Conservation (phyloP, 1,140 invertebrate genomes). For the Parapsyche elsis region DNA sequence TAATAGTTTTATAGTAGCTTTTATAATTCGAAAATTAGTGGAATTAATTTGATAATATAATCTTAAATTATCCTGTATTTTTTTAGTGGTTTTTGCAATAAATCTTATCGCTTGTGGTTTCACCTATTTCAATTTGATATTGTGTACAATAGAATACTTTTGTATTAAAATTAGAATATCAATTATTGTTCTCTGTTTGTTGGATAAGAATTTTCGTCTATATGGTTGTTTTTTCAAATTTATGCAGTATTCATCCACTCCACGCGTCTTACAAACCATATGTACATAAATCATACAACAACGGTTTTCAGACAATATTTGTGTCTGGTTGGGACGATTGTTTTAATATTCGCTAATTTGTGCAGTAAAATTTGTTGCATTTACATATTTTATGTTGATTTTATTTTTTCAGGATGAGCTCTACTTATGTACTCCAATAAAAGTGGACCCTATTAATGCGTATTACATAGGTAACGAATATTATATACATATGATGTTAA, state of each 20-base stretch:
- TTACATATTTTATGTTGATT: background rate
- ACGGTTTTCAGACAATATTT: constrained; percentile 23
- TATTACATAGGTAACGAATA: constrained; percentile 79
- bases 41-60: too few relatives aligned
- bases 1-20: too few relatives aligned
- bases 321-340: constrained; percentile 24
- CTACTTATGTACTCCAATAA: constrained; percentile 86
- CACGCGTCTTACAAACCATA: constrained; percentile 32
- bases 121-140: too few relatives aligned
- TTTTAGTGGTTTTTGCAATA: too few relatives aligned
- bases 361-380: background rate
- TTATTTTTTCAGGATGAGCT: constrained; percentile 78
- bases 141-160: background rate
- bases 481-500: constrained; percentile 14
- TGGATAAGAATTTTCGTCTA: too few relatives aligned
- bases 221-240: too few relatives aligned
- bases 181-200: background rate
- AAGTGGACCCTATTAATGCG: constrained; percentile 74
- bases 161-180: background rate
- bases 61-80: too few relatives aligned
- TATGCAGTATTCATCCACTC: background rate
- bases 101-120: too few relatives aligned
- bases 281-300: constrained; percentile 23
- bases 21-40: too few relatives aligned
- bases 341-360: constrained; percentile 34